Evolutionary conservation across 1,140 invertebrate species (phyloP), one percentile per base, ranked within the genome.

Genomic region (Acyrthosiphon pisum): DNA sequence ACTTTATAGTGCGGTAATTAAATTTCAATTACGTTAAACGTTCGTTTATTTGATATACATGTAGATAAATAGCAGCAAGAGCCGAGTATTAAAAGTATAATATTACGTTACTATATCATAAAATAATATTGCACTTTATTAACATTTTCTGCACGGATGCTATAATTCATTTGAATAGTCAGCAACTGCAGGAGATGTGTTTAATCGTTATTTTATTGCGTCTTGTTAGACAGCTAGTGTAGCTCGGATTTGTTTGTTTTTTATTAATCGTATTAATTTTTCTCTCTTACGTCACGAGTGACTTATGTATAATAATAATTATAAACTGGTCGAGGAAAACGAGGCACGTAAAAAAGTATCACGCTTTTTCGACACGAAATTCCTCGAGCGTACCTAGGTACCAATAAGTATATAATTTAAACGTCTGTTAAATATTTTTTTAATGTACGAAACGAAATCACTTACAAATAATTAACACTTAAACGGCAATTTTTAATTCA

Each of bases 221-320:
- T 35, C 30, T 76, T 76, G n/a, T 76, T 76, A 68, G 30, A 76
- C 14, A 76, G 60, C 46, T 11, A 14, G 8, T 48, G 46, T 76
- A 44, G 26, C 26, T 86, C 18, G 4, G 41, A 86, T 86, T 86
- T 46, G 41, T 86, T 86, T 83, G 18, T 83, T 83, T 81, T 81
- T 81, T 81, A 81, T 22, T 88, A 88, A 88, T 46, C 86, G 86
- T 48, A 88, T 48, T 88, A n/a, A 48, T 88, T 48, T 76, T n/a
- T 88, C 84, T 46, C 46, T 46, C 3, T 86, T 86, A 86, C 41
- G 41, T 44, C 41, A 46, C 23, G 22, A 86, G 26, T 86, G 26
- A 86, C 26, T 88, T 53, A 48, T 48, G 46, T 88, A 23, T 37
- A 88, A 88, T 50, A 88, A 88, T 53, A 53, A 88, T 88, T 35